Evolutionary conservation across 1,140 invertebrate species (phyloP).

Genomic region (Caenorhabditis remanei): DNA sequence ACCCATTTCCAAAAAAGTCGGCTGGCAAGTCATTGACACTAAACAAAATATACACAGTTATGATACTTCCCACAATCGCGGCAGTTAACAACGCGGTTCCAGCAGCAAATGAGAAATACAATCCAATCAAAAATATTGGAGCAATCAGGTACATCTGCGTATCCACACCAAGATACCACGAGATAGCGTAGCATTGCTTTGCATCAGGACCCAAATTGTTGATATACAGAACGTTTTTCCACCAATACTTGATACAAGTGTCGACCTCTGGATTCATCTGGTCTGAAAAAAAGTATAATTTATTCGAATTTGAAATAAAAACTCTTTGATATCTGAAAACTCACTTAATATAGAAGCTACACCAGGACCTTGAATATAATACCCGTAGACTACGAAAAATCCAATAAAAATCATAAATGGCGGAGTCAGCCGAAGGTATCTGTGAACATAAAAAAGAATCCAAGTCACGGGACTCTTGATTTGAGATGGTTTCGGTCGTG

Average conservation of each 20-base stretch:
- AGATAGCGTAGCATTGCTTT: slow-evolving; percentile 20
- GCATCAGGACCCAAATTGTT: slow-evolving; percentile 46
- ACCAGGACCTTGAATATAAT: slow-evolving; percentile 34
- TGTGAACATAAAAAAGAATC: slow-evolving; percentile 60
- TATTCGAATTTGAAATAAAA: neutral
- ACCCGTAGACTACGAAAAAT: slow-evolving; percentile 47
- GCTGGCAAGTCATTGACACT: slow-evolving; percentile 39
- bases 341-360: slow-evolving; percentile 21
- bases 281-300: slow-evolving; percentile 67
- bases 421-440: slow-evolving; percentile 64
- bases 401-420: slow-evolving; percentile 57
- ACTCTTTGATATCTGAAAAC: neutral
- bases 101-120: slow-evolving; percentile 2
- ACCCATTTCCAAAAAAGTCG: slow-evolving; percentile 23
- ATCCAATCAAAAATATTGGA: neutral
- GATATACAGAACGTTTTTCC: slow-evolving; percentile 58
- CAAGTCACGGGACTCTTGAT: slow-evolving; percentile 54
- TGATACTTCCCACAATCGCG: slow-evolving; percentile 17
- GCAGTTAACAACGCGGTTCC: neutral
- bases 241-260: slow-evolving; percentile 53
- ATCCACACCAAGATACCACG: slow-evolving; percentile 30
- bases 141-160: slow-evolving; percentile 11
- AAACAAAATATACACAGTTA: slow-evolving; percentile 30
- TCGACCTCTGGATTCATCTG: slow-evolving; percentile 12
- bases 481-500: neutral